These are phyloP conservation scores for Romanomermis culicivorax DNA, from an alignment of 2,888 invertebrate species.

Conservation along the genomic window DNA sequence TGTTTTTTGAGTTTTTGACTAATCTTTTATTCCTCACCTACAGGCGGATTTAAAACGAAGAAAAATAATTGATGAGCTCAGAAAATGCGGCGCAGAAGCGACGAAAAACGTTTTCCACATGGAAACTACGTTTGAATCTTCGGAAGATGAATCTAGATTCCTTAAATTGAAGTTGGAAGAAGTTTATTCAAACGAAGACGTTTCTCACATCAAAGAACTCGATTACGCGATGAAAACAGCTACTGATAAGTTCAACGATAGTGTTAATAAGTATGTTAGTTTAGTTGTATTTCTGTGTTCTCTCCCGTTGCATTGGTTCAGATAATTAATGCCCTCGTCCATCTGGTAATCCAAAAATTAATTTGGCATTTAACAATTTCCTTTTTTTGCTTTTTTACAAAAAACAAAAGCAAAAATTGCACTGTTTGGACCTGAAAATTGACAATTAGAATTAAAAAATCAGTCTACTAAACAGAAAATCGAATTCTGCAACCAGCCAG, in stretches of 20 bases:
- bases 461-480: no score
- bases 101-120: not conserved
- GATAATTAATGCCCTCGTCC: no score
- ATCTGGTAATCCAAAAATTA: no score
- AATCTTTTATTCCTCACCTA: not conserved
- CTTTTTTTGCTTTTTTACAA: no score
- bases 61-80: constrained; percentile 21
- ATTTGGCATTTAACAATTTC: no score
- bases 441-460: no score
- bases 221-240: constrained; percentile 54
- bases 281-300: not conserved
- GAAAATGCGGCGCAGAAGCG: constrained; percentile 19
- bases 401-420: no score
- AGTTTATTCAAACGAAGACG: constrained; percentile 41
- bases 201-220: constrained; percentile 50
- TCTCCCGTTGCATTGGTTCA: no score
- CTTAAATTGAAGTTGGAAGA: constrained; percentile 48
- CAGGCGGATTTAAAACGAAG: constrained; percentile 48
- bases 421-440: no score
- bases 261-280: constrained; percentile 51
- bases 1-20: not conserved
- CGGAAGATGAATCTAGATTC: constrained; percentile 37
- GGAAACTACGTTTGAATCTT: not conserved
- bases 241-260: constrained; percentile 62
- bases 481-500: no score